A percentile compares a stretch with the other conserved stretches of the same genome.
phyloP scores from a whole-genome alignment of 2,113 vertebrate genomes.

The Amphiprion ocellaris region DNA sequence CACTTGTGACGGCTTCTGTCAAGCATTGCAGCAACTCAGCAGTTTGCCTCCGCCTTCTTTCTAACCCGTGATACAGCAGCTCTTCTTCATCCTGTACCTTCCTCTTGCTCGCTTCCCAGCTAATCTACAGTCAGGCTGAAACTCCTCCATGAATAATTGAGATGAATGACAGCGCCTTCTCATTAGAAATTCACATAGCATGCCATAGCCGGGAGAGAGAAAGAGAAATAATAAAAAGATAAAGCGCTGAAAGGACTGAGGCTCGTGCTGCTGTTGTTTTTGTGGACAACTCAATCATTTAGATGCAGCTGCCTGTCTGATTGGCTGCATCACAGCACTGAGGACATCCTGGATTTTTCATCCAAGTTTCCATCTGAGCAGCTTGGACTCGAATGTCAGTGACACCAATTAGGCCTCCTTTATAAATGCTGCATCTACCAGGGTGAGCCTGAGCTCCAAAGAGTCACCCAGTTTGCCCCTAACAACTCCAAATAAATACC shows the following conservation, averaged over 20 bases:
- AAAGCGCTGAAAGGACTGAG: conserved; percentile 28
- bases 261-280: neutral
- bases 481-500: conserved; percentile 31
- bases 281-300: conserved; percentile 49
- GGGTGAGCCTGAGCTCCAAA: neutral
- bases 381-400: conserved; percentile 5
- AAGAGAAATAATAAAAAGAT: conserved; percentile 60
- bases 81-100: conserved; percentile 21
- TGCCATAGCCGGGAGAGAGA: conserved; percentile 35
- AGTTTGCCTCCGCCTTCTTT: conserved; percentile 42
- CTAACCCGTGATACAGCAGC: neutral
- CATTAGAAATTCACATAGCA: conserved; percentile 73
- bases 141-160: conserved; percentile 79
- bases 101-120: conserved; percentile 13
- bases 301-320: conserved; percentile 45
- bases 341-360: conserved; percentile 11
- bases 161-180: conserved; percentile 70
- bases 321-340: conserved; percentile 8
- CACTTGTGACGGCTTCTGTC: conserved; percentile 20
- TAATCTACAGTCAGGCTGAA: conserved; percentile 69
- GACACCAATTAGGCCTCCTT: conserved; percentile 5
- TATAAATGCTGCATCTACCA: neutral
- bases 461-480: neutral
- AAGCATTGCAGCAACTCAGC: conserved; percentile 60
- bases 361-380: conserved; percentile 15